A percentile compares a stretch with the other conserved stretches of the same genome.
phyloP scores from a whole-genome alignment of 2,888 invertebrate genomes.

The Charanyca ferruginea region DNA sequence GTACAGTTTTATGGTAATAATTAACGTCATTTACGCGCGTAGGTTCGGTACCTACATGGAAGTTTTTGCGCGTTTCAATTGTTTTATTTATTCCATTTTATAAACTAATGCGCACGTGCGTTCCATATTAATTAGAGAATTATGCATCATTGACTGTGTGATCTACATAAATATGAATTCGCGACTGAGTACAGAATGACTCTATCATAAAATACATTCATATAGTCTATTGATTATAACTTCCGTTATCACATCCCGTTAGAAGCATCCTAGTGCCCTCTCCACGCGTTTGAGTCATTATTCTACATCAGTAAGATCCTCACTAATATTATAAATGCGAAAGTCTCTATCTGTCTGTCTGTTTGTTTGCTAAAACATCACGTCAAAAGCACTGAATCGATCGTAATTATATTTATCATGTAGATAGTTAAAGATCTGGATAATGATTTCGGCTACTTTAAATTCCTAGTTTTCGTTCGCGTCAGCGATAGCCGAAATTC shows the following conservation, averaged over 20 bases:
- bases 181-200: slow-evolving; percentile 14
- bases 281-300: slow-evolving; percentile 9
- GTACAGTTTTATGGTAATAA: slow-evolving; percentile 31
- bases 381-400: too few species aligned
- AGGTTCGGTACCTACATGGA: slow-evolving; percentile 18
- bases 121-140: slow-evolving; percentile 37
- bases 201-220: slow-evolving; percentile 19
- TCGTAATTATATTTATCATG: too few species aligned
- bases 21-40: slow-evolving; percentile 29
- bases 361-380: too few species aligned
- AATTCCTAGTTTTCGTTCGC: too few species aligned
- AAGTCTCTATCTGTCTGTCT: too few species aligned
- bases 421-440: too few species aligned
- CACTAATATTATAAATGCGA: too few species aligned
- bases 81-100: slow-evolving; percentile 24
- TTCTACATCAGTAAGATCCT: background rate
- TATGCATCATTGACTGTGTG: slow-evolving; percentile 17
- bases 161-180: slow-evolving; percentile 19
- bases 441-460: too few species aligned
- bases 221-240: background rate
- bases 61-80: slow-evolving; percentile 44
- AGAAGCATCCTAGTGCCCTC: background rate
- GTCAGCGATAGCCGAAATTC: too few species aligned
- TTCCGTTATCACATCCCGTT: slow-evolving; percentile 32
- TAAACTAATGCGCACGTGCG: slow-evolving; percentile 18